Percentiles rank a stretch among this genome's conserved stretches.
Evolutionary conservation across 2,113 vertebrate genomes (phyloP).

Genomic region (Hydrolagus affinis): DNA sequence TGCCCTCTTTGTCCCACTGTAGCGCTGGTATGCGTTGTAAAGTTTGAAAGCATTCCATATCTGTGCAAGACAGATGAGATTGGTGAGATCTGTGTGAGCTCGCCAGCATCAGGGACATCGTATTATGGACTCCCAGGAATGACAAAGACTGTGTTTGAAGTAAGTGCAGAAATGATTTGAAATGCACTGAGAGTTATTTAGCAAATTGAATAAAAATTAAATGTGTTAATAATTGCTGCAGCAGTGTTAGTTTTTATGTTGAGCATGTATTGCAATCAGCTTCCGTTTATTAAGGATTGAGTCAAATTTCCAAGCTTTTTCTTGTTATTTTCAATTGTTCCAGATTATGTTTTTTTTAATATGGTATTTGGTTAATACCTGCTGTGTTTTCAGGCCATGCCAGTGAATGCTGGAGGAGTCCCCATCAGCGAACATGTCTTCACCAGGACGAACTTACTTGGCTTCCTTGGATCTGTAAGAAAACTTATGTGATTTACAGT

Average conservation of each 20-base stretch:
- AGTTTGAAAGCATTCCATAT: constrained; percentile 75
- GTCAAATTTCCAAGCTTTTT: not conserved
- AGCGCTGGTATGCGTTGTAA: constrained; percentile 83
- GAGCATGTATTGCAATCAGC: no score
- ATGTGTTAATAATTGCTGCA: no score
- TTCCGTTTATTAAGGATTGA: not conserved
- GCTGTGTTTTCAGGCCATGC: constrained; percentile 62
- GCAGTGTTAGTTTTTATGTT: no score
- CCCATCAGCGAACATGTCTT: constrained; percentile 71
- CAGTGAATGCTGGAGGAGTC: constrained; percentile 59
- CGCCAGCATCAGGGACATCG: constrained; percentile 64
- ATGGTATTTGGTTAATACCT: not conserved
- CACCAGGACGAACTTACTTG: constrained; percentile 80
- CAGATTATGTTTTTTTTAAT: not conserved
- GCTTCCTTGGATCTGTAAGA: constrained; percentile 84
- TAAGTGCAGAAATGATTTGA: constrained; percentile 41
- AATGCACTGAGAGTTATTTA: not conserved
- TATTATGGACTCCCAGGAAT: constrained; percentile 85
- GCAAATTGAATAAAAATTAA: not conserved
- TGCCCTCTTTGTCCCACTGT: not conserved
- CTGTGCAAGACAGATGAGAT: constrained; percentile 86
- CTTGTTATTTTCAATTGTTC: no score
- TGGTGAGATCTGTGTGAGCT: constrained; percentile 86
- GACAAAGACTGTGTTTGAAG: constrained; percentile 91
- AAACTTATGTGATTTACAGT: not conserved